Evolutionary conservation across 2,113 vertebrate genomes (phyloP).

Genomic region (Callaeas wilsoni): DNA sequence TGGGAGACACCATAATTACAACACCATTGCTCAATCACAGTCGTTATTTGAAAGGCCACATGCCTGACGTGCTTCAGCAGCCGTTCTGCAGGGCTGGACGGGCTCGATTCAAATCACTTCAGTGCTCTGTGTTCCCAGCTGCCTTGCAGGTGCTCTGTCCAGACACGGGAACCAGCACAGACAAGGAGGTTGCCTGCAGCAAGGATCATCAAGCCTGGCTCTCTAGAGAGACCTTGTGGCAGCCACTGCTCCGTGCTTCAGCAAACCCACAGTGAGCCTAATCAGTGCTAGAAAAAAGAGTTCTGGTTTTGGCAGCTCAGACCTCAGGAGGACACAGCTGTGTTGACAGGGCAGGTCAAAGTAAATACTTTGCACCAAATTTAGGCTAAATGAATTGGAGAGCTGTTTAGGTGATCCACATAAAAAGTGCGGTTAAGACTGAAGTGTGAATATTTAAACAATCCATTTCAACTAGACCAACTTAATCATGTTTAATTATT

Average conservation of each 20-base stretch:
- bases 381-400: neutral
- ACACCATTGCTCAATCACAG: neutral
- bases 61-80: neutral
- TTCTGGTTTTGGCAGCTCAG: neutral
- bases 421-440: neutral
- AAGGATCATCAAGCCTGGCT: neutral
- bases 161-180: accelerated
- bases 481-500: constrained; percentile 1
- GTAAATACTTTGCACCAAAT: neutral
- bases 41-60: neutral
- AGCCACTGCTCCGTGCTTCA: neutral
- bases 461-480: neutral
- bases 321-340: accelerated
- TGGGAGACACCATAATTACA: neutral
- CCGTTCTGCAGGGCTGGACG: neutral
- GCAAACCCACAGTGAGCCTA: neutral
- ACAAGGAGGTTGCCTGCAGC: neutral
- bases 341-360: neutral
- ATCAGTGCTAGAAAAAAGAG: neutral
- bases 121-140: neutral
- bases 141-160: accelerated
- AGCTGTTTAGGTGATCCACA: neutral
- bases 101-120: neutral
- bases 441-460: neutral
- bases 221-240: neutral